Evolutionary conservation across 37 sponge, comb jelly and placozoan species (phyloP).

Genomic region (Oopsacas minuta): DNA sequence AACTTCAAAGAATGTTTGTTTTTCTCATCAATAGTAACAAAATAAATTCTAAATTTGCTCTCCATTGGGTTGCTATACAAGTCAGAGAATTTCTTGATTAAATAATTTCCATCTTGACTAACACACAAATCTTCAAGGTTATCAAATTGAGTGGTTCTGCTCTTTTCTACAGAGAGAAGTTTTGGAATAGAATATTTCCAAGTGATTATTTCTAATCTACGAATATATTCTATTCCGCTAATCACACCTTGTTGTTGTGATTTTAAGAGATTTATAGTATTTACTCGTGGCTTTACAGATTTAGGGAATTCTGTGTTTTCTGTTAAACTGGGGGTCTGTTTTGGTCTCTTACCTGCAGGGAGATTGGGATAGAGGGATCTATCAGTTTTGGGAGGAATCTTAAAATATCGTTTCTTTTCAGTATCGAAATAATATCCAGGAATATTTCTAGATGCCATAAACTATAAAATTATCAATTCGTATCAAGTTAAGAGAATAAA

Average conservation of each 20-base stretch:
- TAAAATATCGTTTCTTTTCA: neutral
- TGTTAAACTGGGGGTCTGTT: neutral
- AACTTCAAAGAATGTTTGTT: neutral
- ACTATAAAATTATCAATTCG: too few relatives aligned
- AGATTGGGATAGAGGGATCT: neutral
- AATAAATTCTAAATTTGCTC: neutral
- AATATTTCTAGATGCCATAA: too few relatives aligned
- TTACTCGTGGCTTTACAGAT: neutral
- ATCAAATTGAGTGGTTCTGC: neutral
- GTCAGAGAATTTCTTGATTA: neutral
- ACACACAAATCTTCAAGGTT: neutral
- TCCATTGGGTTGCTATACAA: neutral
- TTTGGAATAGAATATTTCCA: neutral
- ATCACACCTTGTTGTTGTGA: neutral
- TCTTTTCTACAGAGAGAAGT: neutral
- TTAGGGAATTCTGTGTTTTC: neutral
- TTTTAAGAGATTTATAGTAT: neutral
- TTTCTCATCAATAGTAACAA: neutral
- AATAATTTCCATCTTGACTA: neutral
- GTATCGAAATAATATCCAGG: neutral
- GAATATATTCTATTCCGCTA: neutral
- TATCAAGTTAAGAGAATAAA: too few relatives aligned
- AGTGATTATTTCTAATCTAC: neutral
- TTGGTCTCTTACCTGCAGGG: neutral
- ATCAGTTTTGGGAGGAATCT: slow-evolving; percentile 13